Evolutionary conservation across 2,113 vertebrate genomes (phyloP).

Genomic region (Ceyx melanurus): DNA sequence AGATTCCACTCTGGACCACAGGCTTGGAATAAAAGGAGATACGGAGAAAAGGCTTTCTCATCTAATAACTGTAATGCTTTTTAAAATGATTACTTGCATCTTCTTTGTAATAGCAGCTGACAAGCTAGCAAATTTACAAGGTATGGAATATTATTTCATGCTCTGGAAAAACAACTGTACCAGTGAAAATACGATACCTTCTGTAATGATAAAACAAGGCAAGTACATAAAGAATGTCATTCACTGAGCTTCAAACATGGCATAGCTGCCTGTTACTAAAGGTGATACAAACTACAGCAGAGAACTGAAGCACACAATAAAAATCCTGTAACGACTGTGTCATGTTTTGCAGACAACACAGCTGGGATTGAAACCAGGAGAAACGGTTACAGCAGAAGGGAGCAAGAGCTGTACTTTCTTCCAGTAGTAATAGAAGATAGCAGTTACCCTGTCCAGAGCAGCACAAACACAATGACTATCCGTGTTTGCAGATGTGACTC

Average conservation of each 20-base stretch:
- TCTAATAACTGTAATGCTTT: neutral
- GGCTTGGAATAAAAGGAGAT: neutral
- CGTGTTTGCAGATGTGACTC: conserved; percentile 92
- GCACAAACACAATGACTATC: conserved; percentile 93
- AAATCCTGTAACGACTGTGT: conserved; percentile 5
- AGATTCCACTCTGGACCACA: neutral
- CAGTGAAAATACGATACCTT: neutral
- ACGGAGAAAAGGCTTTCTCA: neutral
- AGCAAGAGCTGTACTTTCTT: conserved; percentile 91
- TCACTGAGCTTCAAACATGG: neutral
- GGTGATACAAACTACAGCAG: neutral
- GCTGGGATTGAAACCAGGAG: conserved; percentile 90
- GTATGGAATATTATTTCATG: neutral
- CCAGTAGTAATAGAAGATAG: conserved; percentile 92
- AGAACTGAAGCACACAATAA: neutral
- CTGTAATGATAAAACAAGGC: neutral
- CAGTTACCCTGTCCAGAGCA: conserved; percentile 92
- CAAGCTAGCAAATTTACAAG: neutral
- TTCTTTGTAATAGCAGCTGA: conserved; percentile 12
- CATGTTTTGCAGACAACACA: conserved; percentile 89
- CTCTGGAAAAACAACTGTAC: neutral
- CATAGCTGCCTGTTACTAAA: neutral
- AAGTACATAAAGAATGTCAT: neutral
- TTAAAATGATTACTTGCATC: neutral
- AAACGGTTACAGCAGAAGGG: conserved; percentile 86